These are phyloP conservation scores for Caenorhabditis japonica DNA, from an alignment of 2,888 invertebrate species.

Conservation along the genomic window DNA sequence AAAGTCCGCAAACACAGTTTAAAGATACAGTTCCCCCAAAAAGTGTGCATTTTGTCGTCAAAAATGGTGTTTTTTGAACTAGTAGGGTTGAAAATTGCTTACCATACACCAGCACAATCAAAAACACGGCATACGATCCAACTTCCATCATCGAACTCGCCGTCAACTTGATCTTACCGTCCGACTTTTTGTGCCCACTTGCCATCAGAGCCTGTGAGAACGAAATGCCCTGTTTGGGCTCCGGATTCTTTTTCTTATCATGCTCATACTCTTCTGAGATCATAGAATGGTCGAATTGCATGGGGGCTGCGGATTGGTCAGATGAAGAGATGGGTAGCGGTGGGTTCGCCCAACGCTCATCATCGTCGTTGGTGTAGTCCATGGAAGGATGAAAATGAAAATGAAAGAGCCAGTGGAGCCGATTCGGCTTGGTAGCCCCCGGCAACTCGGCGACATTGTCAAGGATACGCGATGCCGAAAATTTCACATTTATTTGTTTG, in stretches of 20 bases:
- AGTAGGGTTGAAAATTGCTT: no score
- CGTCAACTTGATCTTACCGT: slow-evolving; percentile 47
- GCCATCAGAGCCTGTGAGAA: slow-evolving; percentile 49
- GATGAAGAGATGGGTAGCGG: slow-evolving; percentile 39
- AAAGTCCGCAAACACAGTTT: no score
- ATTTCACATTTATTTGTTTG: no score
- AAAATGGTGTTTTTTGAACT: no score
- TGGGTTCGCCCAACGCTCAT: slow-evolving; percentile 41
- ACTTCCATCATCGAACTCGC: slow-evolving; percentile 51
- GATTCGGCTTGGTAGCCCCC: no score
- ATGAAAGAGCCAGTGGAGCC: no score
- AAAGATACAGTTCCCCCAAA: no score
- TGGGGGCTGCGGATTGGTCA: slow-evolving; percentile 1
- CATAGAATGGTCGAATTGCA: slow-evolving; percentile 43
- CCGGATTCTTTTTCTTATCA: slow-evolving; percentile 27
- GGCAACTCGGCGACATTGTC: no score
- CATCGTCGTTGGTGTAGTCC: slow-evolving; percentile 27
- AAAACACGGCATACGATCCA: slow-evolving; percentile 52
- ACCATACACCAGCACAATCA: slow-evolving; percentile 57
- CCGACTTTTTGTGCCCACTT: slow-evolving; percentile 46
- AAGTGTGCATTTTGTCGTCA: no score
- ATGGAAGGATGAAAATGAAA: slow-evolving; percentile 9
- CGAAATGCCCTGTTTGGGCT: slow-evolving; percentile 42
- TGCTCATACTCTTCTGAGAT: slow-evolving; percentile 48
- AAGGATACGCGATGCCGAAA: no score